A percentile compares a stretch with the other conserved stretches of the same genome.
Conservation (phyloP, 1,140 invertebrate species). For the Conus betulinus region DNA sequence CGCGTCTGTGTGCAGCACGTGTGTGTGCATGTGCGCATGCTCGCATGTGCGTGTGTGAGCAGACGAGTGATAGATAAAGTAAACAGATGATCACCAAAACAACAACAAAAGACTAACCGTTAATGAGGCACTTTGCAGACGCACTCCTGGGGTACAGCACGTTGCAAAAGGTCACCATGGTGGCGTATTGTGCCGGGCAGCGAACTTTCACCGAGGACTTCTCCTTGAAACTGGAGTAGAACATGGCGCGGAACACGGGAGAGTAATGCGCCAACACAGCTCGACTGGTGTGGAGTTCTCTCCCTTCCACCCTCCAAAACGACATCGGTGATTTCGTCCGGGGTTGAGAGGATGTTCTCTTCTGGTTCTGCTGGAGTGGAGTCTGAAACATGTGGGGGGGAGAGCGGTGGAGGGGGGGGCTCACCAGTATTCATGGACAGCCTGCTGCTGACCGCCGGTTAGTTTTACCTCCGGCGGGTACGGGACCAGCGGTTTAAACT, state of each 20-base stretch:
- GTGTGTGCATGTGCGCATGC: no score
- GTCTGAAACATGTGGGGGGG: no score
- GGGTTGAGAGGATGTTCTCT: neutral
- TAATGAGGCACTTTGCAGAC: neutral
- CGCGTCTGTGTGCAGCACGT: no score
- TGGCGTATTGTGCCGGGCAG: neutral
- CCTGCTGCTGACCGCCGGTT: no score
- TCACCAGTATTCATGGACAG: no score
- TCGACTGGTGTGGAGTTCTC: constrained; percentile 6
- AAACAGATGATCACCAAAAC: no score
- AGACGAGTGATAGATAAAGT: no score
- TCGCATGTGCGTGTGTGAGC: no score
- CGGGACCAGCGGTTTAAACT: no score
- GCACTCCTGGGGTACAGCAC: neutral
- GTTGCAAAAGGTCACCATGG: neutral
- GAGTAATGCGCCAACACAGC: constrained; percentile 8
- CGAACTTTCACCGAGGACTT: neutral
- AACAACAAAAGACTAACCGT: no score
- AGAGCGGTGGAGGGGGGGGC: no score
- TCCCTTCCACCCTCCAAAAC: neutral
- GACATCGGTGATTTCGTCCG: neutral
- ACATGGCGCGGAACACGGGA: constrained; percentile 18
- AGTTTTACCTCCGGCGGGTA: no score
- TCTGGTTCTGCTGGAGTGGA: neutral
- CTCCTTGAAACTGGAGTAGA: neutral